A percentile compares a stretch with the other conserved stretches of the same genome.
These are phyloP conservation scores for Sebastes schlegelii DNA, from an alignment of 2,113 vertebrate genomes.

Conservation along the genomic window DNA sequence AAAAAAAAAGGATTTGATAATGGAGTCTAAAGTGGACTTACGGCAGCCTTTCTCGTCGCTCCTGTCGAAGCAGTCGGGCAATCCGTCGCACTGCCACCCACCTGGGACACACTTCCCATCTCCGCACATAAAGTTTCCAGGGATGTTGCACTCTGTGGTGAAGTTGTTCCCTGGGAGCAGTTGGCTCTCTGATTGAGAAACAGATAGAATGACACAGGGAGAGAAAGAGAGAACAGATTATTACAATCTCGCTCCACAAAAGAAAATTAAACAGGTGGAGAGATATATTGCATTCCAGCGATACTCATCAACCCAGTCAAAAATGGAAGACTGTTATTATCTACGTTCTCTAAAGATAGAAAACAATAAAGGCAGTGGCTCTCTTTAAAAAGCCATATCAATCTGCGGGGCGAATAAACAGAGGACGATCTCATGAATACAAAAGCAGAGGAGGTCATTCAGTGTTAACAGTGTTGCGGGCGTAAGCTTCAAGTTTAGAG, in stretches of 20 bases:
- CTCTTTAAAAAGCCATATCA: conserved; percentile 44
- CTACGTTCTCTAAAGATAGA: conserved; percentile 26
- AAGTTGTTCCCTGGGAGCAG: conserved; percentile 95
- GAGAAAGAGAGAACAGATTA: conserved; percentile 2
- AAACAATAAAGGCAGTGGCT: conserved; percentile 35
- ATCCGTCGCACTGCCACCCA: conserved; percentile 93
- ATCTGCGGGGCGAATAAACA: conserved; percentile 44
- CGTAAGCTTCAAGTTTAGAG: not conserved
- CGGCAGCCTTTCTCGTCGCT: conserved; percentile 96
- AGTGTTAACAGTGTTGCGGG: conserved; percentile 30
- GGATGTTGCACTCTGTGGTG: conserved; percentile 96
- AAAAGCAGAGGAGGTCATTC: conserved; percentile 27
- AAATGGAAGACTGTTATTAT: conserved; percentile 25
- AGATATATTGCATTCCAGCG: conserved; percentile 12
- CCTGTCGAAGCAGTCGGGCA: conserved; percentile 94
- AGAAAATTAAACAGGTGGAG: conserved; percentile 27
- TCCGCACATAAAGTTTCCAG: conserved; percentile 96
- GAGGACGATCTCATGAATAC: conserved; percentile 47
- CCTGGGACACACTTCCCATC: conserved; percentile 94
- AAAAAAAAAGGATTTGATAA: conserved; percentile 10
- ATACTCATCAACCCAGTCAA: conserved; percentile 44
- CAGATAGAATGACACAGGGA: not conserved
- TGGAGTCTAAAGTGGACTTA: conserved; percentile 84
- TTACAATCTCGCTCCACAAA: conserved; percentile 39
- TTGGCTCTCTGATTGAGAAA: conserved; percentile 88